Conservation (phyloP, 1,140 invertebrate species). For the Phenacoccus solenopsis region DNA sequence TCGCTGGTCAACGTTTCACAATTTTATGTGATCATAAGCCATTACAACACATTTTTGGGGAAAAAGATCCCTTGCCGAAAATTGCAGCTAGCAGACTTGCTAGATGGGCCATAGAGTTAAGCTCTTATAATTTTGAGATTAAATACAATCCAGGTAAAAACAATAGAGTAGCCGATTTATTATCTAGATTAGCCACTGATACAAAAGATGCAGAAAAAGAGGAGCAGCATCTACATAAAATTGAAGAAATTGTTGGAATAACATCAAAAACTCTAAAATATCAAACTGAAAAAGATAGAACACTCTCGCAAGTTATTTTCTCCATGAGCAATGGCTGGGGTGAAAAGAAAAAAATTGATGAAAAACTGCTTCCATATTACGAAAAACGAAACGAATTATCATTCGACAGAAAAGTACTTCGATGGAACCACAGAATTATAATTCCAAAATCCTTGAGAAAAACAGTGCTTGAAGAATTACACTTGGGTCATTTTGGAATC, state of each 20-base stretch:
- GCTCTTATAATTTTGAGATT: conserved; percentile 32
- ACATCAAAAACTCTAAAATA: conserved; percentile 6
- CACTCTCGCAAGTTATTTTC: background rate
- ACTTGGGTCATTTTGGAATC: conserved; percentile 33
- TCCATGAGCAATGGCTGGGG: background rate
- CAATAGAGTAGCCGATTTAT: conserved; percentile 29
- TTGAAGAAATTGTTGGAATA: too few species aligned
- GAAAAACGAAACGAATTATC: too few species aligned
- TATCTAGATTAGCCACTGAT: conserved; percentile 31
- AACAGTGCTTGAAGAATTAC: background rate
- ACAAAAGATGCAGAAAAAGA: too few species aligned
- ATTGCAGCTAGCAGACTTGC: conserved; percentile 24
- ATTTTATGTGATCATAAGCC: conserved; percentile 40
- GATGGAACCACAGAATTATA: too few species aligned
- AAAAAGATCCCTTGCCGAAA: background rate
- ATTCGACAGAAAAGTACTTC: too few species aligned
- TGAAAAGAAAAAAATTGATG: background rate
- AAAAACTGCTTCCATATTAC: too few species aligned
- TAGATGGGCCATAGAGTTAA: conserved; percentile 31
- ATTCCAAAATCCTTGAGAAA: background rate
- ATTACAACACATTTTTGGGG: background rate
- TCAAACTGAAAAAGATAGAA: conserved; percentile 17
- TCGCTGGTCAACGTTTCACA: conserved; percentile 37
- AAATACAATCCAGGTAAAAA: conserved; percentile 28
- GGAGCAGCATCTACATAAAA: too few species aligned